A percentile compares a stretch with the other conserved stretches of the same genome.
Evolutionary conservation across 2,888 invertebrate genomes (phyloP).

Genomic region (Perdita meconis): DNA sequence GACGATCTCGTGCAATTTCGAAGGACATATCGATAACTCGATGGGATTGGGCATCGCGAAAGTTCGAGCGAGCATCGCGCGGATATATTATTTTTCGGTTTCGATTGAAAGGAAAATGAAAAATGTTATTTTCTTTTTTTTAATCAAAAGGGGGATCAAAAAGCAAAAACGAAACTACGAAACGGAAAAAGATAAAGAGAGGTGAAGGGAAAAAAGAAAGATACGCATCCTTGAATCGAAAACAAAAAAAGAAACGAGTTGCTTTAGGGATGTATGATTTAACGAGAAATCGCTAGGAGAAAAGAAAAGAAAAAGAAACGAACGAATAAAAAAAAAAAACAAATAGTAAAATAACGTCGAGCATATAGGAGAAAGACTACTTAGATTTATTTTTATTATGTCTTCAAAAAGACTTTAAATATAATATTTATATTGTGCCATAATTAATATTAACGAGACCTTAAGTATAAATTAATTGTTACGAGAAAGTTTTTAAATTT

Average conservation of each 20-base stretch:
- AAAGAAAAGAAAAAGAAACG: conserved; percentile 27
- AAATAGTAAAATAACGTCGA: conserved; percentile 75
- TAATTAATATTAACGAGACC: conserved; percentile 83
- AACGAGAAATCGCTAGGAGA: conserved; percentile 59
- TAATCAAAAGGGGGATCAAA: conserved; percentile 66
- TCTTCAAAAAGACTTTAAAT: conserved; percentile 84
- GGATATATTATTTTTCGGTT: conserved; percentile 74
- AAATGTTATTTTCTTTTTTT: conserved; percentile 46
- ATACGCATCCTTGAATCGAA: conserved; percentile 66
- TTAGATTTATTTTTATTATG: conserved; percentile 84
- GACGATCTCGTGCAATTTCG: conserved; percentile 43
- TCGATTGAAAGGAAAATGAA: conserved; percentile 58
- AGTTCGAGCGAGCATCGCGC: conserved; percentile 69
- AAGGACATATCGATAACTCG: conserved; percentile 12
- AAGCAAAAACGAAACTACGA: conserved; percentile 61
- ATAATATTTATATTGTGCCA: conserved; percentile 84
- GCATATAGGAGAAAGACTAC: conserved; percentile 83
- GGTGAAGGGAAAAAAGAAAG: conserved; percentile 58
- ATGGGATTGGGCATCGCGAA: conserved; percentile 37
- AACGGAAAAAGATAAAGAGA: conserved; percentile 36
- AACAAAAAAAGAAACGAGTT: conserved; percentile 42
- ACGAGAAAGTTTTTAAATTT: conserved; percentile 82
- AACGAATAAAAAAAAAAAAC: conserved; percentile 39
- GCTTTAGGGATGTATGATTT: conserved; percentile 75
- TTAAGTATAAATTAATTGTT: conserved; percentile 84